Conservation (phyloP, 30 jellyfish, hydroid and myxozoan genomes). For the Hydractinia echinata region DNA sequence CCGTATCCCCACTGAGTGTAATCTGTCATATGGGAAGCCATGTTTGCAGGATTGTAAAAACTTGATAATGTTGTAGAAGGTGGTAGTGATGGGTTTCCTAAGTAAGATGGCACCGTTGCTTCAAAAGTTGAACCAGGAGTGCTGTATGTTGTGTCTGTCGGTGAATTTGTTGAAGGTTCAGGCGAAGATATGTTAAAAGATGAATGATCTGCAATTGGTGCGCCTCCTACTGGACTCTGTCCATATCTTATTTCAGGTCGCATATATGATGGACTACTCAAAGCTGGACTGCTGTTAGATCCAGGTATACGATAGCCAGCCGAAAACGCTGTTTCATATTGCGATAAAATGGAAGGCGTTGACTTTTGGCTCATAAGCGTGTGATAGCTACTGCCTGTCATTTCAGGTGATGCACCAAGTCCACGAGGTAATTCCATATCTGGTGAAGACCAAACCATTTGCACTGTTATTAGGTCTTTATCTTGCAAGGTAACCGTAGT, state of each 20-base stretch:
- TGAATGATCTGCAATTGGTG: neutral
- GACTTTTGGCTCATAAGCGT: constrained; percentile 19
- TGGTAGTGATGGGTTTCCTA: constrained; percentile 4
- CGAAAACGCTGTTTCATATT: constrained; percentile 19
- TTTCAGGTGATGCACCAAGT: constrained; percentile 15
- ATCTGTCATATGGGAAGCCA: constrained; percentile 14
- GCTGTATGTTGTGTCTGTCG: constrained; percentile 11
- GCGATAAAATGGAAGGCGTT: constrained; percentile 11
- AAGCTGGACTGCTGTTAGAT: neutral
- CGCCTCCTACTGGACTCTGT: neutral
- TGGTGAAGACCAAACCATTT: constrained; percentile 30
- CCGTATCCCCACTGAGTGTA: constrained; percentile 21
- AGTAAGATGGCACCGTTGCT: neutral
- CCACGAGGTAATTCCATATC: constrained; percentile 28
- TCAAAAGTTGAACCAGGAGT: constrained; percentile 16
- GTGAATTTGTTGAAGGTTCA: constrained; percentile 18
- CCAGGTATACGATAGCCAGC: constrained; percentile 15
- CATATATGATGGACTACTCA: constrained; percentile 4
- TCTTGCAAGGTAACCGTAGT: neutral
- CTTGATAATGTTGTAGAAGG: neutral
- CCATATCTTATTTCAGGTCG: constrained; percentile 22
- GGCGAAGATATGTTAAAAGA: constrained; percentile 21
- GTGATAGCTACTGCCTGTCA: constrained; percentile 21
- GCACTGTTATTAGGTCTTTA: neutral
- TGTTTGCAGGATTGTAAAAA: neutral